Base-by-base conservation (phyloP, 2,888 invertebrate genomes). In the Agrochola lychnidis region DNA sequence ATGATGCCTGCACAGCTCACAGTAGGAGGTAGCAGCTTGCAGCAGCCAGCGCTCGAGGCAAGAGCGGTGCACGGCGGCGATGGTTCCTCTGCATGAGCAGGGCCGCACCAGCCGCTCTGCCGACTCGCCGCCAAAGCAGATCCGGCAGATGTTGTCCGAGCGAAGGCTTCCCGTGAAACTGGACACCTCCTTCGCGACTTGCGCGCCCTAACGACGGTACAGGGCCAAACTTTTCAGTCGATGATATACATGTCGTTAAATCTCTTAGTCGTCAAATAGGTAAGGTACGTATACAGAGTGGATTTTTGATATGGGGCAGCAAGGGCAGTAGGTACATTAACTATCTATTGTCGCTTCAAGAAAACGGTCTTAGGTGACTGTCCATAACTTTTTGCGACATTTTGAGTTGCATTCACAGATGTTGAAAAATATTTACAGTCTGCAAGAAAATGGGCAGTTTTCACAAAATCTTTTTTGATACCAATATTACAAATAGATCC, bases 11-110 rank as follows among this genome's bases (percentile, higher is more conserved):
- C 96, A 96, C 69, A 96, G 94, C 92, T 96, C 96, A 94, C 96
- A 96, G 91, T 96, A 94, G 77, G 95, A 95, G 45, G 95, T 95
- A 87, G 96, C 94, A 66, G 96, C 96, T 89, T 96, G 96, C 91
- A 96, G 92, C 92, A 96, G 92, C 96, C 96, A 96, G 85, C 96
- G 94, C 93, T 96, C 96, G 61, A 96, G 94, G 88, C 96, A 96
- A 82, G 94, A 79, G 90, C 96, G 94, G 92, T 96, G 96, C 86
- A 96, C 96, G 80, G 95, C 95, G 74, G 96, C 96, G 88, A 96
- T 94, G 88, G 96, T 96, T 72, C 96, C 96, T 83, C 96, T 94
- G 87, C 96, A 96, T 4, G 93, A 93, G 92, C 96, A 96, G 74
- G 96, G 96, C 89, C 95, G 93, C 90, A 96, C 96, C 87, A 96